Evolutionary conservation across 2,113 vertebrate genomes (phyloP).

Genomic region (Myotis lucifugus): DNA sequence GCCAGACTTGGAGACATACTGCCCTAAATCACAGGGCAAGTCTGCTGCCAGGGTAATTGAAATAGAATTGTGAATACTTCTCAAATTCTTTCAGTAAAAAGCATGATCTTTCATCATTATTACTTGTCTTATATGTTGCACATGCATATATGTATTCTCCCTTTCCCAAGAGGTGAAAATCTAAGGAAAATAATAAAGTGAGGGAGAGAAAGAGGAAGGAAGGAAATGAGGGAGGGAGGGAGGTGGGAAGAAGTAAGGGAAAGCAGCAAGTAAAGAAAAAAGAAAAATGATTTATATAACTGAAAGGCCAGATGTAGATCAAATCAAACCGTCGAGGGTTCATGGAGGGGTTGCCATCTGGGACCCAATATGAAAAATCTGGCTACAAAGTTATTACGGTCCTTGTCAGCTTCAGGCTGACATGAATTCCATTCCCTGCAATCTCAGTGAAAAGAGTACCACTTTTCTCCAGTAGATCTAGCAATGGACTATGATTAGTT

Average conservation of each 20-base stretch:
- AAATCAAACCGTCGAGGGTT: not conserved
- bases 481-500: not conserved
- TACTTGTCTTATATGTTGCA: not conserved
- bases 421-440: not conserved
- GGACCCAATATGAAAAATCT: not conserved
- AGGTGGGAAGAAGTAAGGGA: not conserved
- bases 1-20: not conserved
- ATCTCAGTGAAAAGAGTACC: not conserved
- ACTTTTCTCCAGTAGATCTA: not conserved
- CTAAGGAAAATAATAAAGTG: not conserved
- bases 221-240: not conserved
- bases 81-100: not conserved
- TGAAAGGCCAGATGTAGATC: not conserved
- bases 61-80: too few relatives aligned
- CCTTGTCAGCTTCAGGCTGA: not conserved
- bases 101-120: not conserved
- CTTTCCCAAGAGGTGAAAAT: not conserved
- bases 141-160: not conserved
- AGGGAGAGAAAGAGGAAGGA: not conserved
- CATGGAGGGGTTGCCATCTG: not conserved
- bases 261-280: fast-evolving
- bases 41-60: not conserved
- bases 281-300: not conserved
- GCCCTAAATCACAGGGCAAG: not conserved
- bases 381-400: not conserved